Conservation (phyloP, 2,888 invertebrate genomes). For the Silvanus unidentatus region DNA sequence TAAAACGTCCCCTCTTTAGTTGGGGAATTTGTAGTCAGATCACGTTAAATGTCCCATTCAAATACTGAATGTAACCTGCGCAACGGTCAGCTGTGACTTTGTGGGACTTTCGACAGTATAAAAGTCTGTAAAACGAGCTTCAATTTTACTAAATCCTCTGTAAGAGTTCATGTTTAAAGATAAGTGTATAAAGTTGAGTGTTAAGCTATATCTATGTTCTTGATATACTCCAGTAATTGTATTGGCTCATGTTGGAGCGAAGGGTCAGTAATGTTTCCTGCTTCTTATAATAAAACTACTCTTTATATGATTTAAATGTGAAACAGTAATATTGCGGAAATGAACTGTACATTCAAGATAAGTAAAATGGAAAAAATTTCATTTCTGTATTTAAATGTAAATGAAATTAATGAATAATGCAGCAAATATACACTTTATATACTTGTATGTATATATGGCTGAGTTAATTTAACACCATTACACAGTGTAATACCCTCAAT, state of each 20-base stretch:
- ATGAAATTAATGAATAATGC: no score
- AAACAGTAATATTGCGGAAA: background rate
- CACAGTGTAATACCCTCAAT: no score
- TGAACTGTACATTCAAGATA: background rate
- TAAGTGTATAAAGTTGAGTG: constrained; percentile 52
- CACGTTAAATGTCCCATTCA: constrained; percentile 7
- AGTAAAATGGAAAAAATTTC: no score
- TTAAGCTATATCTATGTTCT: constrained; percentile 36
- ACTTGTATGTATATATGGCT: no score
- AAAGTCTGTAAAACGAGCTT: constrained; percentile 33
- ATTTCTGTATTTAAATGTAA: no score
- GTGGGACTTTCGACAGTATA: constrained; percentile 29
- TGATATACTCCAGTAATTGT: constrained; percentile 42
- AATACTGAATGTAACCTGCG: no score
- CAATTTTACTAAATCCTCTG: constrained; percentile 50
- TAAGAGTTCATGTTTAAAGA: constrained; percentile 47
- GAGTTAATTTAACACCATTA: no score
- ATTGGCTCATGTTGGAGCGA: constrained; percentile 37
- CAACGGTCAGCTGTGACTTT: constrained; percentile 21
- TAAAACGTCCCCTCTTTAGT: no score
- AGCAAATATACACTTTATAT: no score
- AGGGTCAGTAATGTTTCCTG: constrained; percentile 36
- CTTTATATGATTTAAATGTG: no score
- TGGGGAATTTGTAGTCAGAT: background rate
- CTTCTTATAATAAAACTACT: background rate